Evolutionary conservation across 2,797 vertebrate genomes (phyloP).

Genomic region (Acestrorhynchus altus): DNA sequence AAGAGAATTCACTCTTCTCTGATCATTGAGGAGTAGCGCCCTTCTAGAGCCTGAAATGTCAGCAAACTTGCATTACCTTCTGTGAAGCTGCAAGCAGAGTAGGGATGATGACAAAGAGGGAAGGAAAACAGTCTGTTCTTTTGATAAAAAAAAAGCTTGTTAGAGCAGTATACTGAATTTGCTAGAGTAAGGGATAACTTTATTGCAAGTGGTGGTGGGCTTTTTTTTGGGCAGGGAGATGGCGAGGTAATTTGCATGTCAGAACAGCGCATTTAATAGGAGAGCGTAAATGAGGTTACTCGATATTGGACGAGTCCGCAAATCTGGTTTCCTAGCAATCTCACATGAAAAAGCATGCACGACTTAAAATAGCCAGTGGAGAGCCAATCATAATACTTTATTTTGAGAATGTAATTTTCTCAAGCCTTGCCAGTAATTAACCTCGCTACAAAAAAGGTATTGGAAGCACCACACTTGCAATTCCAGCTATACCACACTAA

Average conservation of each 20-base stretch:
- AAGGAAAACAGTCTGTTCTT: constrained; percentile 40
- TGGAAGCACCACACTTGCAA: constrained; percentile 79
- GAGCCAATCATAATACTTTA: constrained; percentile 82
- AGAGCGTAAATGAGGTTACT: constrained; percentile 82
- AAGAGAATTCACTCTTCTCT: constrained; percentile 34
- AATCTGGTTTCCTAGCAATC: constrained; percentile 82
- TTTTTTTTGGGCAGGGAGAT: constrained; percentile 58
- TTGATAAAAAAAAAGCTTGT: constrained; percentile 54
- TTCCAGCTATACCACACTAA: constrained; percentile 78
- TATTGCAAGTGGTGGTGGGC: constrained; percentile 73
- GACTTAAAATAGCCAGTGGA: constrained; percentile 78
- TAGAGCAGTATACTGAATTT: constrained; percentile 65
- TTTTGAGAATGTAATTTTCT: constrained; percentile 87
- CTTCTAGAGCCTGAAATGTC: constrained; percentile 72
- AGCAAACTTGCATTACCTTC: constrained; percentile 66
- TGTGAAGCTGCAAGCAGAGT: constrained; percentile 18
- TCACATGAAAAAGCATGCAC: constrained; percentile 72
- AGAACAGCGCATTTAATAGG: constrained; percentile 79
- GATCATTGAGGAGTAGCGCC: constrained; percentile 54
- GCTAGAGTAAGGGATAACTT: constrained; percentile 64
- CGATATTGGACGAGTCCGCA: constrained; percentile 80
- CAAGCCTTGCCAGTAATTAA: constrained; percentile 85
- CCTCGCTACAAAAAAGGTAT: constrained; percentile 81
- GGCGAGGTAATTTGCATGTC: constrained; percentile 82
- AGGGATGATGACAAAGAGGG: constrained; percentile 32